Base-by-base conservation (phyloP, 2,113 vertebrate species). In the Psettodes erumei region DNA sequence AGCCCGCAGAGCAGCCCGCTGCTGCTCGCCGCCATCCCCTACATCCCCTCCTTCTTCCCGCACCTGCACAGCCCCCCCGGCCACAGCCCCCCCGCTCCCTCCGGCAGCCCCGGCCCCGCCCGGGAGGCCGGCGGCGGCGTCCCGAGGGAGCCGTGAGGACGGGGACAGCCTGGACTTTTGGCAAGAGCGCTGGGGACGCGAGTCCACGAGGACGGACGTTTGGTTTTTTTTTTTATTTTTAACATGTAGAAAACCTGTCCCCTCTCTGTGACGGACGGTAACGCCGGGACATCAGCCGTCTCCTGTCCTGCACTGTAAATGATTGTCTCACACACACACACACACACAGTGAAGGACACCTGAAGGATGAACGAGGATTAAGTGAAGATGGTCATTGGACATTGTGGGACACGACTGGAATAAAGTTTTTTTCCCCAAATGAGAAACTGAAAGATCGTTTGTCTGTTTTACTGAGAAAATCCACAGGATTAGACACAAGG, bases 21-120 rank as follows among this genome's bases (percentile, higher is more conserved):
- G 28, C 88, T 94, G 68, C 67, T 93, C 79, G 47, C 88, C 0
- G 65, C 88, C 47, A 89, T 94, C 6, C 93, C 94, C 15, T 92
- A 93, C 91, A 92, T 94, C 19, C 91, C 93, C 7, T 89, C 91
- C 0, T 93, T 94, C 87, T 92, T 93, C 74, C 94, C 93, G 2
- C 83, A 89, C 60, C 7, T 69, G 0, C 85, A 90, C 77, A 90
- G 83, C 75, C 78, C 83, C 0, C 75, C 77, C 4, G 71, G 71
- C 53, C 83, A 87, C 78, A 40, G 40, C 68, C 73, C 81, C 1
- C 25, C 61, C 1, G 79, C 27, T 0, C 63, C 79, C 27, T 38
- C 66, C 21, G 9, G 5, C 70, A 91, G 87, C 69, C 91, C 92
- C 0, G 83, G 55, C 2, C 4, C 21, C 0, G 43, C 1, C 62